Base-by-base conservation (phyloP, 2,888 invertebrate species). In the Lissocephala sabroskyi region DNA sequence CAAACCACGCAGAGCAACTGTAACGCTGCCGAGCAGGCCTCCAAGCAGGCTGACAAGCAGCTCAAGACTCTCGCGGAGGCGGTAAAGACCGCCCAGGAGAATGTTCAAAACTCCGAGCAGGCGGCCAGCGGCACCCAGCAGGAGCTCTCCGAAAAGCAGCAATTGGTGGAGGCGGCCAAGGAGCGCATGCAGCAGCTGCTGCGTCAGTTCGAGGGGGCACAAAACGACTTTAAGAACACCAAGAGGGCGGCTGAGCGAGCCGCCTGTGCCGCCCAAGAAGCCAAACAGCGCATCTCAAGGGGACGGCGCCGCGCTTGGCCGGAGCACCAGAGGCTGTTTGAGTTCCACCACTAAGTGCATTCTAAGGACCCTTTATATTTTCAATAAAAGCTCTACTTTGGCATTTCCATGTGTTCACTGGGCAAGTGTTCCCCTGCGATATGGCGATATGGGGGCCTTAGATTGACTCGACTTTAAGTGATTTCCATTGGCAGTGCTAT, bases 181-280 rank as follows among this genome's bases (percentile, higher is more conserved):
- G 87, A 87, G 28, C 86, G 91, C 40, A 84, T 91, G 35, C 89
- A 90, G 6, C 88, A 90, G 49, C 80, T 92, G 5, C 86, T 88
- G 52, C 87, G 87, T 19, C 90, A 91, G 66, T 76, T 91, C 40
- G 88, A 88, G 61, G 84, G 86, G 14, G 90, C 90, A 0, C 88
- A 88, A 49, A 83, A 86, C 0, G 92, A 92, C 62, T 88, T 89
- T 36, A 82, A 87, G 0, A 89, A 87, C 10, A 92, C 91, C 0
- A 91, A 89, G 65, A 87, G 88, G 51, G 89, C 91, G 0, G 91
- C 91, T 0, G 88, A 89, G 37, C 88, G 88, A 52, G 92, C 92
- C 0, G 89, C 88, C 14, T 87, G 88, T 45, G 88, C 92, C 0
- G 92, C 92, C 0, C 86, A 88, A 17, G 89, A 89, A 11, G 91